Evolutionary conservation across 2,113 vertebrate genomes (phyloP).

Genomic region (Oryzias woworae): DNA sequence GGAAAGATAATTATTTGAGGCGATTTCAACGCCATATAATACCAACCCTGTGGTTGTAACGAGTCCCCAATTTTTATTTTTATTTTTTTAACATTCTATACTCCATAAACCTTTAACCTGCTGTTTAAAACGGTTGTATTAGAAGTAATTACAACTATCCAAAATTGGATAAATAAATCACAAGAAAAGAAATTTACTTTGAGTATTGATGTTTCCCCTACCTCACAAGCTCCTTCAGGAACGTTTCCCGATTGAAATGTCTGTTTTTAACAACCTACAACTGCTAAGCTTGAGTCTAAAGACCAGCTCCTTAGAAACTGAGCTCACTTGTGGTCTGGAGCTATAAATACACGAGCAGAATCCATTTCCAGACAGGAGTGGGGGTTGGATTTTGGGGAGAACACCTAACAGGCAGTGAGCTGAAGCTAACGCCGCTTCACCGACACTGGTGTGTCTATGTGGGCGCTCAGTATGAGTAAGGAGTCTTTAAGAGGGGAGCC

Average conservation of each 20-base stretch:
- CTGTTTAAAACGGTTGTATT: too few species aligned
- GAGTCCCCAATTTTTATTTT: too few species aligned
- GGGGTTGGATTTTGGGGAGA: slow-evolving; percentile 22
- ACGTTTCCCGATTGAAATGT: slow-evolving; percentile 3
- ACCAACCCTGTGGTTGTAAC: too few species aligned
- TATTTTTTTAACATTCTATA: too few species aligned
- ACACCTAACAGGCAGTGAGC: slow-evolving; percentile 56
- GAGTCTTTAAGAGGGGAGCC: slow-evolving; percentile 27
- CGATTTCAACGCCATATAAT: too few species aligned
- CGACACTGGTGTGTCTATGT: slow-evolving; percentile 44
- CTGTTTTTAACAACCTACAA: slow-evolving; percentile 6
- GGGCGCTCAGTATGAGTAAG: slow-evolving; percentile 37
- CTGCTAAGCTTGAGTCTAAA: slow-evolving; percentile 23
- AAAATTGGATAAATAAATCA: too few species aligned
- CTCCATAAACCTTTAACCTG: too few species aligned
- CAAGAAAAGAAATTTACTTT: too few species aligned
- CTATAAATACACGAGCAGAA: slow-evolving; percentile 80
- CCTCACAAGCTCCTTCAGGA: slow-evolving; percentile 39
- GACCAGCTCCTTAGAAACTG: slow-evolving; percentile 56
- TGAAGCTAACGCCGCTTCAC: slow-evolving; percentile 9
- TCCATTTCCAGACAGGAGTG: slow-evolving; percentile 69
- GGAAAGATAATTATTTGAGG: too few species aligned
- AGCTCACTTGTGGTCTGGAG: slow-evolving; percentile 45
- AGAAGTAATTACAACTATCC: too few species aligned
- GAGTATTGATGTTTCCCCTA: slow-evolving; percentile 27